Evolutionary conservation across 2,888 invertebrate genomes (phyloP), one percentile per base, ranked within the genome.

Genomic region (Hirtodrosophila confusa): DNA sequence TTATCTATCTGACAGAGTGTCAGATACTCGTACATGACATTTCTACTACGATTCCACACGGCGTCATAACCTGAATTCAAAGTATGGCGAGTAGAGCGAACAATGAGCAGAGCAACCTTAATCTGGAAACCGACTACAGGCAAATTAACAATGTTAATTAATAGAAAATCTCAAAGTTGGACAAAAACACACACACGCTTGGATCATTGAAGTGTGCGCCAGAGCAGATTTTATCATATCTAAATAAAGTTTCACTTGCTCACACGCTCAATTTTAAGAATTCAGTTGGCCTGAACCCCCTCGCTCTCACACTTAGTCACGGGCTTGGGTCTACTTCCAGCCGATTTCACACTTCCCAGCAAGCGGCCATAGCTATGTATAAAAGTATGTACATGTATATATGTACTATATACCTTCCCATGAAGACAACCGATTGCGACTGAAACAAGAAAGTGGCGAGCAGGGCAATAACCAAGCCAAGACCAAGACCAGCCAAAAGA

Each of bases 71-170:
- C 69, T 60, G 64, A 66, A 64, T 79, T 62, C 53, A 40, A 73
- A 62, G 41, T 51, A 62, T 71, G 33, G 54, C 64, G 44, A 41
- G 35, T 48, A 45, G 12, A 36, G 51, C 50, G 41, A 61, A 56
- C 73, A 72, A 67, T 72, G 58, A 57, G 61, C 66, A 48, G 47
- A 49, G 48, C 62, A 69, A 73, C 66, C 80, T 78, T 77, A 69
- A 77, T 76, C 86, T 85, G 44, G 69, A 69, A 48, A 37, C 40
- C 57, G 60, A 47, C 64, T 41, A 49, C 64, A 61, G 51, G 62
- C 68, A 68, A 84, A 80, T 78, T 86, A 83, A 82, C 83, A 86
- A 85, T 82, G 79, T 80, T 82, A 87, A 85, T 85, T 79, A 84
- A 87, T 85, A 85, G 70, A 77, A 85, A 86, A 79, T 65, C 71